Evolutionary conservation across 2,888 invertebrate species (phyloP).

Genomic region (Dasypogon diadema): DNA sequence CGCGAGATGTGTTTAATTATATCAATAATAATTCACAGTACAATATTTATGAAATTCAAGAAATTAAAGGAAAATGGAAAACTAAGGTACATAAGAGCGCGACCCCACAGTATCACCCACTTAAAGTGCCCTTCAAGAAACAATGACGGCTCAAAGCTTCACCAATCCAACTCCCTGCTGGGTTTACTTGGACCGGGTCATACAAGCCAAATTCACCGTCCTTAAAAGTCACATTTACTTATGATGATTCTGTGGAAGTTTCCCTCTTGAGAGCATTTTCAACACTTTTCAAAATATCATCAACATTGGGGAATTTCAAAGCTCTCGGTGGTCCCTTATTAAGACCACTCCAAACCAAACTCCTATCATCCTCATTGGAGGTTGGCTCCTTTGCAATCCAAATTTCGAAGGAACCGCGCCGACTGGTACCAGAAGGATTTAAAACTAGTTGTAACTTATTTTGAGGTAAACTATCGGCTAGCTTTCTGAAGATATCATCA

Average conservation of each 20-base stretch:
- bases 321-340: conserved; percentile 64
- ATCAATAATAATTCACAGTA: no score
- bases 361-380: conserved; percentile 57
- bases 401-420: conserved; percentile 65
- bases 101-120: neutral
- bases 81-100: no score
- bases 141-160: neutral
- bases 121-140: neutral
- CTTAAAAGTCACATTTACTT: neutral
- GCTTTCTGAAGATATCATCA: conserved; percentile 59
- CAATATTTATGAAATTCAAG: no score
- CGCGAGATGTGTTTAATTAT: no score
- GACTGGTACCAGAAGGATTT: conserved; percentile 62
- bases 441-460: conserved; percentile 58
- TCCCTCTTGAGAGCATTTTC: neutral
- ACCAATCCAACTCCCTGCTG: neutral
- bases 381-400: conserved; percentile 58
- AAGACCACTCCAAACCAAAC: conserved; percentile 63
- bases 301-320: conserved; percentile 63
- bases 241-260: no score
- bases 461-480: conserved; percentile 58
- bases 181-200: neutral
- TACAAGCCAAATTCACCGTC: neutral
- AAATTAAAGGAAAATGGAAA: no score
- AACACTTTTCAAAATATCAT: conserved; percentile 50